Conservation (phyloP, 1,140 invertebrate genomes). For the Zophobas atratus region DNA sequence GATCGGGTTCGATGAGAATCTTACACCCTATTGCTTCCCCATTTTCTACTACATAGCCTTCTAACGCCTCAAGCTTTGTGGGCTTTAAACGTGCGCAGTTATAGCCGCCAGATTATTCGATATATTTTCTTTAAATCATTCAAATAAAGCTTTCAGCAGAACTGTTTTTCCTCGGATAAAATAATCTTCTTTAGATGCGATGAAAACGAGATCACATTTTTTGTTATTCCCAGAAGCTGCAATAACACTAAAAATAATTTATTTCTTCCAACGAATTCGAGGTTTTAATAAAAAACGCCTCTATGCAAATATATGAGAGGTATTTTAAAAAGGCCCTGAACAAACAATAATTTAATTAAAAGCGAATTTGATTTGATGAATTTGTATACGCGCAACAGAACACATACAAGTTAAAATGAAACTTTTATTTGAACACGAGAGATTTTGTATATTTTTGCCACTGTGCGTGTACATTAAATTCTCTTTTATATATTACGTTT, state of each 20-base stretch:
- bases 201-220: background rate
- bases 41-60: conserved; percentile 49
- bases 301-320: conserved; percentile 22
- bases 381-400: conserved; percentile 7
- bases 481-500: too few relatives aligned
- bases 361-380: conserved; percentile 34
- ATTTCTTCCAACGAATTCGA: conserved; percentile 10
- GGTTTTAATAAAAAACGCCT: conserved; percentile 32
- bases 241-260: conserved; percentile 25
- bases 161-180: conserved; percentile 29
- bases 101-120: conserved; percentile 45
- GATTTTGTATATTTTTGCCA: background rate
- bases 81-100: conserved; percentile 49
- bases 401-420: conserved; percentile 31
- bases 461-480: too few relatives aligned
- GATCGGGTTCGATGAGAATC: conserved; percentile 48
- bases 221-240: background rate
- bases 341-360: conserved; percentile 46
- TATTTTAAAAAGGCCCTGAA: conserved; percentile 31
- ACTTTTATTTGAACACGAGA: conserved; percentile 14
- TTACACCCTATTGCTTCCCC: conserved; percentile 50
- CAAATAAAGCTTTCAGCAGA: conserved; percentile 35
- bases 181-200: conserved; percentile 15
- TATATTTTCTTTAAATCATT: conserved; percentile 48
- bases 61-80: conserved; percentile 46